phyloP scores from a whole-genome alignment of 2,113 vertebrate species.

The Calyptommatus sinebrachiatus region DNA sequence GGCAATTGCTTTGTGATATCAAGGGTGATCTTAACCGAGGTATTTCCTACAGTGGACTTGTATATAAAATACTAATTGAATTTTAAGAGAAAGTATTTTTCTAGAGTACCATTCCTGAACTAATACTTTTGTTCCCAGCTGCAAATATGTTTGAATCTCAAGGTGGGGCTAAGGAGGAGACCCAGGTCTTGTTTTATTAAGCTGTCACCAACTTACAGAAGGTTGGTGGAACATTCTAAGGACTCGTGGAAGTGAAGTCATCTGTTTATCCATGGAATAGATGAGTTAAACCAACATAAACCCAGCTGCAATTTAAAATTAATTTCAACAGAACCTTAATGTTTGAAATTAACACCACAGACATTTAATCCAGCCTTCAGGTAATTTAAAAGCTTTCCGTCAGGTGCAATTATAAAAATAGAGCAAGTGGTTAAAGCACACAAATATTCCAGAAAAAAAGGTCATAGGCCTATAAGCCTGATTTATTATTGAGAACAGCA shows the following conservation, averaged over 20 bases:
- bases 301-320: slow-evolving; percentile 26
- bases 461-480: neutral
- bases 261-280: slow-evolving; percentile 14
- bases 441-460: slow-evolving; percentile 4
- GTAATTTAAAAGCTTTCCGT: slow-evolving; percentile 15
- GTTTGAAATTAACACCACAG: slow-evolving; percentile 16
- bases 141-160: neutral
- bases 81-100: neutral
- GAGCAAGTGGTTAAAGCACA: slow-evolving; percentile 1
- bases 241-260: slow-evolving; percentile 12
- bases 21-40: neutral
- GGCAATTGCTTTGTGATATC: neutral
- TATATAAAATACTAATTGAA: neutral
- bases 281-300: slow-evolving; percentile 27
- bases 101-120: neutral
- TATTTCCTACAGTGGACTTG: neutral
- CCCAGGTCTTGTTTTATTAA: slow-evolving; percentile 11
- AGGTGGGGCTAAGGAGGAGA: neutral
- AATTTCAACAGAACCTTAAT: slow-evolving; percentile 15
- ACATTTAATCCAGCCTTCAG: slow-evolving; percentile 2
- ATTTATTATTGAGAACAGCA: neutral
- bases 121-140: neutral
- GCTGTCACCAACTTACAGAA: slow-evolving; percentile 8
- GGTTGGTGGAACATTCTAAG: slow-evolving; percentile 4
- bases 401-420: slow-evolving; percentile 16